These are phyloP conservation scores for Channa argus DNA, from an alignment of 2,113 vertebrate genomes.

Conservation along the genomic window DNA sequence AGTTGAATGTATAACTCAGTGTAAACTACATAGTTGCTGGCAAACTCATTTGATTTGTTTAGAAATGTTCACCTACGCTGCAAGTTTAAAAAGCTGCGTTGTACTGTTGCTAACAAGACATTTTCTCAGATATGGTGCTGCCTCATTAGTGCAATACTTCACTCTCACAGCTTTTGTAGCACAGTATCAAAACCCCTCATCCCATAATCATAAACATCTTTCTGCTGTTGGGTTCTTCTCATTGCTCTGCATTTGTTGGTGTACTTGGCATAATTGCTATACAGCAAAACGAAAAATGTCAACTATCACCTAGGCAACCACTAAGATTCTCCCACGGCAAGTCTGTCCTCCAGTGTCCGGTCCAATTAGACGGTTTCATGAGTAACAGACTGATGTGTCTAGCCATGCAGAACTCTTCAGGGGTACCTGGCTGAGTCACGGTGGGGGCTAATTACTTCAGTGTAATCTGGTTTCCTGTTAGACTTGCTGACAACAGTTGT, in stretches of 20 bases:
- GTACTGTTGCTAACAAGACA: constrained; percentile 31
- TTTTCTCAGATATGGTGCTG: constrained; percentile 11
- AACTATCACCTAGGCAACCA: constrained; percentile 23
- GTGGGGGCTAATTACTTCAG: constrained; percentile 50
- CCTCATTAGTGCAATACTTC: constrained; percentile 35
- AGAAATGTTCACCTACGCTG: neutral
- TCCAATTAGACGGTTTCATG: constrained; percentile 21
- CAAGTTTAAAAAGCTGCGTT: constrained; percentile 4
- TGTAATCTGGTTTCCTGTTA: constrained; percentile 34
- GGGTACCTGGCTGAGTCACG: constrained; percentile 46
- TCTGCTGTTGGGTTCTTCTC: constrained; percentile 10
- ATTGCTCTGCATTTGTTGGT: constrained; percentile 31
- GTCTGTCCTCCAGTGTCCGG: constrained; percentile 14
- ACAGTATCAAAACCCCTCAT: constrained; percentile 20
- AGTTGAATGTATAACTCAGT: too few species aligned
- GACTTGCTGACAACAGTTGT: constrained; percentile 40
- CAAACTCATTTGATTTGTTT: neutral
- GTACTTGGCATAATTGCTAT: constrained; percentile 24
- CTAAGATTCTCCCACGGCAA: constrained; percentile 27
- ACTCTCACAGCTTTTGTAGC: constrained; percentile 9
- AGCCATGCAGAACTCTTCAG: constrained; percentile 49
- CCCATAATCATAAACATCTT: constrained; percentile 47
- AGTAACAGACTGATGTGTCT: constrained; percentile 44
- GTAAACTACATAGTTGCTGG: neutral
- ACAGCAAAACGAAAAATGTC: neutral